Base-by-base conservation (phyloP, 2,113 vertebrate species). In the Sander vitreus region DNA sequence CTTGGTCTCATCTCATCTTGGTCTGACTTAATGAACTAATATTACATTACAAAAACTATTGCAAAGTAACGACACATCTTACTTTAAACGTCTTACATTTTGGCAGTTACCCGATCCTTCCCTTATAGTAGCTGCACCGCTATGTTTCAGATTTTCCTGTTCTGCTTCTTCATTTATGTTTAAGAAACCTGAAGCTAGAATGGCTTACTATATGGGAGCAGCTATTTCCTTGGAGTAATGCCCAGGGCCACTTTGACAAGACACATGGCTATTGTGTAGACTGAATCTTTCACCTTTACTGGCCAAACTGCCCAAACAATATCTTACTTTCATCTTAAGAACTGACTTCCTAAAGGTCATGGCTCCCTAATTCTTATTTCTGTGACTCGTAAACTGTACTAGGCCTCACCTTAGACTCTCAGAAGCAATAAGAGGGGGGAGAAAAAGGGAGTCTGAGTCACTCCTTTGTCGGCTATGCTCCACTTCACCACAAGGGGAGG, bases 401-500 rank as follows among this genome's bases (percentile, higher is more conserved):
- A 62, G 63, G 48, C 39, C 53, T 76, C 63, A 73, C n/a, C 71
- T 60, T 21, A 50, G 33, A 21, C 57, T 43, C 48, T 54, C 18
- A 12, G 67, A 6, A n/a, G 69, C 30, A 63, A 68, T 23, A 36
- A 36, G 48, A 64, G 14, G 12, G 43, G 12, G 0, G 27, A 14
- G 23, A 47, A 57, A 69, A 9, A 36, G 16, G 47, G 63, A 54
- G 51, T 18, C 36, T 73, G 30, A 73, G 78, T 94, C 91, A 59
- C 64, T 57, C 89, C 88, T 76, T 83, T 6, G 67, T 60, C 78
- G 67, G 90, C 21, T 60, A 85, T 73, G 48, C 91, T 89, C 76
- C 74, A 91, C 90, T 93, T 91, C 83, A 85, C 91, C 73, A 47
- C 6, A 68, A 90, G 10, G 70, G 63, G 16, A 5, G 48, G 83